These are phyloP conservation scores for Luperina testacea DNA, from an alignment of 2,888 invertebrate genomes.

Conservation along the genomic window DNA sequence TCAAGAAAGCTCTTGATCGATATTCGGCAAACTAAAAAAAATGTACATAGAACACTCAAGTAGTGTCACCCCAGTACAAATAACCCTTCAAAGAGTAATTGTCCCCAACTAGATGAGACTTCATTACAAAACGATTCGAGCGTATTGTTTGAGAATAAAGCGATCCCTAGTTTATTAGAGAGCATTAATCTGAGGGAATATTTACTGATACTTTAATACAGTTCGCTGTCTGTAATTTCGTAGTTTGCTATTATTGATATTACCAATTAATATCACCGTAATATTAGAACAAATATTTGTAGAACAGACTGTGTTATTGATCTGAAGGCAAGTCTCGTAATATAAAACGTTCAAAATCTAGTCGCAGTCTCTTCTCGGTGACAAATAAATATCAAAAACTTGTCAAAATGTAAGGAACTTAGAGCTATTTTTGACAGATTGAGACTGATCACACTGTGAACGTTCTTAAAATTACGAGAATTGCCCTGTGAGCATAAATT, in stretches of 20 bases:
- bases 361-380: too few relatives aligned
- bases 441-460: neutral
- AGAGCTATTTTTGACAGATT: neutral
- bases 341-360: neutral
- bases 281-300: slow-evolving; percentile 21
- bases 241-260: slow-evolving; percentile 41
- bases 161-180: slow-evolving; percentile 38
- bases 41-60: slow-evolving; percentile 11
- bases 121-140: slow-evolving; percentile 42
- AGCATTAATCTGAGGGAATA: slow-evolving; percentile 56
- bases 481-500: neutral
- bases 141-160: slow-evolving; percentile 57
- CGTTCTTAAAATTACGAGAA: neutral
- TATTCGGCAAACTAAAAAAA: neutral
- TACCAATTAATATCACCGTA: slow-evolving; percentile 35
- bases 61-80: slow-evolving; percentile 30
- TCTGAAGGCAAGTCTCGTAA: neutral
- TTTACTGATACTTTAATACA: slow-evolving; percentile 60
- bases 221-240: slow-evolving; percentile 43
- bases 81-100: slow-evolving; percentile 24
- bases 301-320: slow-evolving; percentile 5
- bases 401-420: too few relatives aligned
- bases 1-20: neutral
- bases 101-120: slow-evolving; percentile 19
- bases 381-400: too few relatives aligned